phyloP scores from a whole-genome alignment of 2,888 invertebrate species.

The Eristalis tenax region DNA sequence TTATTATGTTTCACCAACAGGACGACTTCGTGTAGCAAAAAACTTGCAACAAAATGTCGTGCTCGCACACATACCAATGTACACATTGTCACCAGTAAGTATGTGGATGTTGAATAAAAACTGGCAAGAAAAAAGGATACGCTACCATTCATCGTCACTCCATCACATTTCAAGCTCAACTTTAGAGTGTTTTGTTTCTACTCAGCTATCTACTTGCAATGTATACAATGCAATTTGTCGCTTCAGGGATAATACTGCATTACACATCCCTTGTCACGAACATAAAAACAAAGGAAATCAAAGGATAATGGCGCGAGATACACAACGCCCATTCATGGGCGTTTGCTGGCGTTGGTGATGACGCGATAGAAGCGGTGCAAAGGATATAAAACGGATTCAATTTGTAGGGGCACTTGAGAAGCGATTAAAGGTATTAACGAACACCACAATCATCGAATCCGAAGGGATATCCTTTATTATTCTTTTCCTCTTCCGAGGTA shows the following conservation, averaged over 20 bases:
- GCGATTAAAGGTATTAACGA: slow-evolving; percentile 62
- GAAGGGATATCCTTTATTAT: slow-evolving; percentile 29
- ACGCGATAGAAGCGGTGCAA: neutral
- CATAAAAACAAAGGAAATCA: slow-evolving; percentile 63
- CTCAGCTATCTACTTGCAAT: slow-evolving; percentile 37
- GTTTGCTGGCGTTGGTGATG: neutral
- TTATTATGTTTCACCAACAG: slow-evolving; percentile 68
- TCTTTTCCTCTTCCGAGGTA: slow-evolving; percentile 24
- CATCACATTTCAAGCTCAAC: slow-evolving; percentile 54
- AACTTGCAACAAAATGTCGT: slow-evolving; percentile 8
- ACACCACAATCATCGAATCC: slow-evolving; percentile 23
- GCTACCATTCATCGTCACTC: slow-evolving; percentile 35
- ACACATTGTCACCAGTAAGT: neutral
- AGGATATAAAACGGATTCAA: slow-evolving; percentile 40
- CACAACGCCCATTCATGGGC: neutral
- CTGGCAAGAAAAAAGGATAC: neutral
- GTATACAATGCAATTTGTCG: slow-evolving; percentile 66
- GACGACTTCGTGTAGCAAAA: slow-evolving; percentile 25
- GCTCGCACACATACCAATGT: neutral
- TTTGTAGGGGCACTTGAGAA: slow-evolving; percentile 49
- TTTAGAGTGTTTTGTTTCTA: slow-evolving; percentile 48
- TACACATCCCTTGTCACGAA: slow-evolving; percentile 60
- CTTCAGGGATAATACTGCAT: slow-evolving; percentile 66
- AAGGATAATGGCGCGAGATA: slow-evolving; percentile 55
- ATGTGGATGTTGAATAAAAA: neutral